A percentile compares a stretch with the other conserved stretches of the same genome.
Evolutionary conservation across 2,888 invertebrate genomes (phyloP).

Genomic region (Bibio marci): DNA sequence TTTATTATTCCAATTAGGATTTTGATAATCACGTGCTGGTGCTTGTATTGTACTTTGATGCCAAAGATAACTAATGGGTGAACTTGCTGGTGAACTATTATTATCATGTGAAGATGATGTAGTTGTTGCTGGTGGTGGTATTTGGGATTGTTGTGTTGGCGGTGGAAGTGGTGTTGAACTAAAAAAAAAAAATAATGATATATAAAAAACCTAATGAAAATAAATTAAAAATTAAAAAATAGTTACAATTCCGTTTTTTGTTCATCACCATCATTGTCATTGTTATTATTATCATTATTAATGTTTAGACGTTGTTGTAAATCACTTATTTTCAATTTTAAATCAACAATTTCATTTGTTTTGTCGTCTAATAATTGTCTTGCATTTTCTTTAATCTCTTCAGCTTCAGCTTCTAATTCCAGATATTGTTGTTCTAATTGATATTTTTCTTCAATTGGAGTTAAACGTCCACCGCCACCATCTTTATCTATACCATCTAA

Average conservation of each 20-base stretch:
- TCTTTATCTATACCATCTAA: conserved; percentile 30
- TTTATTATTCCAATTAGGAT: conserved; percentile 14
- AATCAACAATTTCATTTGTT: conserved; percentile 34
- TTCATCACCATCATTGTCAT: conserved; percentile 6
- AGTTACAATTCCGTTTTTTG: neutral
- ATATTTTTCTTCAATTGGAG: conserved; percentile 61
- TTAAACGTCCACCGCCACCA: conserved; percentile 33
- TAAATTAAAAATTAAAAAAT: neutral
- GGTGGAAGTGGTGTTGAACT: too few species aligned
- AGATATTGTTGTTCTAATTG: conserved; percentile 53
- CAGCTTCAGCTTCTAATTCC: conserved; percentile 53
- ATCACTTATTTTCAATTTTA: conserved; percentile 33
- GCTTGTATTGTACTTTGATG: conserved; percentile 31
- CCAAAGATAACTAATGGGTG: conserved; percentile 32
- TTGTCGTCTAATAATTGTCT: conserved; percentile 36
- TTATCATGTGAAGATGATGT: too few species aligned
- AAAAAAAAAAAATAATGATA: neutral
- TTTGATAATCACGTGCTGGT: conserved; percentile 22
- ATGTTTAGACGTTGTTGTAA: conserved; percentile 16
- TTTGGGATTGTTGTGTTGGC: too few species aligned
- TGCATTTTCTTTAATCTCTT: conserved; percentile 34
- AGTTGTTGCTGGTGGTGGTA: too few species aligned
- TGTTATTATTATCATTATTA: conserved; percentile 5
- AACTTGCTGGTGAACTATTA: conserved; percentile 20
- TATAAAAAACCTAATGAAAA: neutral